Conservation (phyloP, 2,888 invertebrate species). For the Tenthredo livida region DNA sequence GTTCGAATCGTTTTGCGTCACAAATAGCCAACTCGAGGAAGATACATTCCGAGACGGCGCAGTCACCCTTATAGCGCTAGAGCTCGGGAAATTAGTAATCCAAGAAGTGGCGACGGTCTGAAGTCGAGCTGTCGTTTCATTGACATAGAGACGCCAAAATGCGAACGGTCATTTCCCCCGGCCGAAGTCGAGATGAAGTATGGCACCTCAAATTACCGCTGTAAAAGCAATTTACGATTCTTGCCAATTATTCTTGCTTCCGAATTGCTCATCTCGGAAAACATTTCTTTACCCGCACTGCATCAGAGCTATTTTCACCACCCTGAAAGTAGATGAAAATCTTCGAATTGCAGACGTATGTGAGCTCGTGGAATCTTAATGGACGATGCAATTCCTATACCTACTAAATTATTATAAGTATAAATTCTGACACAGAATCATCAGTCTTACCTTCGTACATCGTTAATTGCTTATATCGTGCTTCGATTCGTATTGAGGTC, state of each 20-base stretch:
- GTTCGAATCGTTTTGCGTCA: neutral
- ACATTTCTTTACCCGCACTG: neutral
- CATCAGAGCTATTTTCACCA: neutral
- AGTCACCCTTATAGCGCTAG: neutral
- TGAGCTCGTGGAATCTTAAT: neutral
- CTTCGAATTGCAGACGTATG: neutral
- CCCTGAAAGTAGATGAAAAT: neutral
- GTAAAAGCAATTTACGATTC: constrained; percentile 2
- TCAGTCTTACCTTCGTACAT: neutral
- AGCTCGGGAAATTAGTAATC: constrained; percentile 31
- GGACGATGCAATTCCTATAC: neutral
- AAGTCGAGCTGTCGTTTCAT: constrained; percentile 20
- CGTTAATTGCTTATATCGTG: neutral
- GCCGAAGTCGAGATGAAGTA: neutral
- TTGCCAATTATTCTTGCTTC: neutral
- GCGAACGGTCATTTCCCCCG: constrained; percentile 17
- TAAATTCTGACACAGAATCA: too few species aligned
- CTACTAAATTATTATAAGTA: too few species aligned
- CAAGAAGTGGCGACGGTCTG: constrained; percentile 27
- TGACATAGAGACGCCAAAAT: constrained; percentile 27
- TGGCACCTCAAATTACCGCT: constrained; percentile 11
- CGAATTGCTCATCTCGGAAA: neutral
- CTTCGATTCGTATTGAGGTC: neutral
- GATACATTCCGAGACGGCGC: neutral
- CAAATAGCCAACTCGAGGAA: neutral